Conservation (phyloP, 2,888 invertebrate species). For the Acrocera orbiculus region DNA sequence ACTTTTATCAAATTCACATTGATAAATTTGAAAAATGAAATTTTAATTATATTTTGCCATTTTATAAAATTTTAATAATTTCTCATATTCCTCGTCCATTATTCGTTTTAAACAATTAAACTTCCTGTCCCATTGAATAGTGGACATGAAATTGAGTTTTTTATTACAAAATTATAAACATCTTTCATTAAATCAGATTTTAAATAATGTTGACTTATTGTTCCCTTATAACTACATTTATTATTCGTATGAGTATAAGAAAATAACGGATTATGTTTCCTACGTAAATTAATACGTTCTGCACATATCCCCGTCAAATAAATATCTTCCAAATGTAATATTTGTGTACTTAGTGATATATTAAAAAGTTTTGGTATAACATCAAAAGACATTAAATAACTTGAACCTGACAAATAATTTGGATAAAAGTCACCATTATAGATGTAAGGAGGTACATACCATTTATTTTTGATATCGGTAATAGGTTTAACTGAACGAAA, state of each 20-base stretch:
- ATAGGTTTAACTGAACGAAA: slow-evolving; percentile 64
- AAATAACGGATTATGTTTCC: slow-evolving; percentile 48
- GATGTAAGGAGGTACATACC: slow-evolving; percentile 71
- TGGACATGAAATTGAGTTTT: slow-evolving; percentile 23
- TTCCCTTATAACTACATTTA: slow-evolving; percentile 34
- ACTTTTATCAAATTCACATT: no score
- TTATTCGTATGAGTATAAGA: slow-evolving; percentile 29
- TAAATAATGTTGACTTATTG: slow-evolving; percentile 39
- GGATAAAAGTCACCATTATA: slow-evolving; percentile 55
- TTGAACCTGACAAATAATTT: slow-evolving; percentile 65
- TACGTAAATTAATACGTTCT: slow-evolving; percentile 36
- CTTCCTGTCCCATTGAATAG: no score
- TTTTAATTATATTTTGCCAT: no score
- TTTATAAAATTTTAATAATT: no score
- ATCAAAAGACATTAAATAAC: slow-evolving; percentile 54
- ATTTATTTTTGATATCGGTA: slow-evolving; percentile 53
- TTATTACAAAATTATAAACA: slow-evolving; percentile 24
- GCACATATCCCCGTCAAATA: slow-evolving; percentile 63
- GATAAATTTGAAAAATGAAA: no score
- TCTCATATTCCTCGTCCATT: no score
- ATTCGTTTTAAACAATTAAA: no score
- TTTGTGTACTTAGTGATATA: slow-evolving; percentile 46
- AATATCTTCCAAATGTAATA: slow-evolving; percentile 63
- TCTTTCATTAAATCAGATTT: slow-evolving; percentile 33
- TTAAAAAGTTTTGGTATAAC: slow-evolving; percentile 46